A percentile compares a stretch with the other conserved stretches of the same genome.
Conservation (phyloP, 2,888 invertebrate species). For the Chrysolina oricalcia region DNA sequence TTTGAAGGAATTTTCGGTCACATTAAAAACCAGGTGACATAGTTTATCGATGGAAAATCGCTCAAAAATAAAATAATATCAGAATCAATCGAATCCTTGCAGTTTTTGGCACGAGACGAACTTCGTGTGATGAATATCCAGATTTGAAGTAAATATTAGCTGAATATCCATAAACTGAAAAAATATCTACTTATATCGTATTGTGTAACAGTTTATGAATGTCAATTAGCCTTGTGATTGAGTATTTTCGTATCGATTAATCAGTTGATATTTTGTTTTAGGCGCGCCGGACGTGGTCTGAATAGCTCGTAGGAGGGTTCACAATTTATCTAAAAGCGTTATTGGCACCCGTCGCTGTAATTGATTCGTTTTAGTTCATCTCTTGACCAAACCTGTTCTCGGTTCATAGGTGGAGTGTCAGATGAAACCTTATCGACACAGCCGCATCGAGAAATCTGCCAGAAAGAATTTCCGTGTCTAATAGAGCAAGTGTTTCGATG, state of each 20-base stretch:
- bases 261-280: slow-evolving; percentile 43
- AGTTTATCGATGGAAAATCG: background rate
- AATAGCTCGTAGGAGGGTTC: slow-evolving; percentile 21
- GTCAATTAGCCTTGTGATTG: slow-evolving; percentile 40
- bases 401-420: too few species aligned
- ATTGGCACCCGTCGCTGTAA: background rate
- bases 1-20: slow-evolving; percentile 5
- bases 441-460: too few species aligned
- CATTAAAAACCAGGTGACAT: background rate
- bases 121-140: background rate
- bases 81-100: background rate
- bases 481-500: too few species aligned
- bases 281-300: slow-evolving; percentile 40
- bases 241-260: slow-evolving; percentile 43
- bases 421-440: background rate
- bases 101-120: background rate
- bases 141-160: background rate
- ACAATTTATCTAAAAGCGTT: slow-evolving; percentile 9
- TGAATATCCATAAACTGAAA: background rate
- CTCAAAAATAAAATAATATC: background rate
- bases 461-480: too few species aligned
- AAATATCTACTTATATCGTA: background rate
- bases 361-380: too few species aligned
- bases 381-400: too few species aligned
- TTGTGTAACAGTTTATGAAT: slow-evolving; percentile 38